Evolutionary conservation across 2,888 invertebrate species (phyloP).

Genomic region (Amphipoea oculea): DNA sequence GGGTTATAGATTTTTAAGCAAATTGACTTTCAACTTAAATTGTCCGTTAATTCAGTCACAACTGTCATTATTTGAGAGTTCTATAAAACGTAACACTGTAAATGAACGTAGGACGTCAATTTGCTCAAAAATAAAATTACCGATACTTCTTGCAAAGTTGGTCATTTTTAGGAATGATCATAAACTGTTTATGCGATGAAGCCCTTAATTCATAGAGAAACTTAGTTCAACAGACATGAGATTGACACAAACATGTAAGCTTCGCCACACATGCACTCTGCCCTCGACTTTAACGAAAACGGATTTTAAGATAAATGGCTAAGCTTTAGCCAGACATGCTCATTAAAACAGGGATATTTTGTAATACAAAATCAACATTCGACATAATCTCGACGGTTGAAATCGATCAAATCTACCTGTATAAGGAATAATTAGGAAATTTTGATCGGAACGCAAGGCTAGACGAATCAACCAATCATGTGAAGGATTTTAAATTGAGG

Average conservation of each 20-base stretch:
- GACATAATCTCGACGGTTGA: not conserved
- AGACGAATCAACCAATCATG: not conserved
- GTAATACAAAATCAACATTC: conserved; percentile 4
- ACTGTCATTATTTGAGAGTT: too few relatives aligned
- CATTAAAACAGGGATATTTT: not conserved
- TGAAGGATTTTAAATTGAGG: not conserved
- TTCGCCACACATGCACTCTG: not conserved
- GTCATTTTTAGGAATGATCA: not conserved
- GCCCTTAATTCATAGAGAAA: too few relatives aligned
- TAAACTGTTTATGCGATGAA: not conserved
- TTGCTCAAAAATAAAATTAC: not conserved
- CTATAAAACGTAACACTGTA: not conserved
- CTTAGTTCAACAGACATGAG: not conserved
- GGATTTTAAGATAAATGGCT: not conserved
- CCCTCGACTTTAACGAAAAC: not conserved
- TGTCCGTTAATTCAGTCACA: too few relatives aligned
- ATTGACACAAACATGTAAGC: not conserved
- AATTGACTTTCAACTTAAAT: not conserved
- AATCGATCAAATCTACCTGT: conserved; percentile 11
- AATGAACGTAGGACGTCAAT: not conserved
- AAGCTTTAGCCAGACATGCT: not conserved
- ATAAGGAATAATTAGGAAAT: not conserved
- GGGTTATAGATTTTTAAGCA: not conserved
- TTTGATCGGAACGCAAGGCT: not conserved
- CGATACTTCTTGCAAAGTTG: not conserved